These are phyloP conservation scores for Hydra vulgaris DNA, from an alignment of 30 jellyfish, hydroid and myxozoan species.

Conservation along the genomic window DNA sequence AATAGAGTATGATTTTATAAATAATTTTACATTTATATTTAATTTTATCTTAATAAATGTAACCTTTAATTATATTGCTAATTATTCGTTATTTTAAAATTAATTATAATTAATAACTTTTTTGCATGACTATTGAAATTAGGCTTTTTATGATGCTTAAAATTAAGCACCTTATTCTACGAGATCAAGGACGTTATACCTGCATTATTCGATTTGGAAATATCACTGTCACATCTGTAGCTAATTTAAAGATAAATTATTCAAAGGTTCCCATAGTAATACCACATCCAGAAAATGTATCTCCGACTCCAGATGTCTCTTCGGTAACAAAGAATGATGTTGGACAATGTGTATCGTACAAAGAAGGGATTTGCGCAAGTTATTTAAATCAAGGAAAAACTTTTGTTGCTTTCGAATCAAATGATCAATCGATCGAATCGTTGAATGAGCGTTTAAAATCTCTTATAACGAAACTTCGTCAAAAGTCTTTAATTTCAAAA, in stretches of 20 bases:
- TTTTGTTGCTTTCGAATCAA: constrained; percentile 46
- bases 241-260: not conserved
- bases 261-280: not conserved
- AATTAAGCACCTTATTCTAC: not conserved
- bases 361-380: constrained; percentile 51
- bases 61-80: no score
- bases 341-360: constrained; percentile 67
- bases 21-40: no score
- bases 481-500: not conserved
- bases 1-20: no score
- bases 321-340: not conserved
- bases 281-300: not conserved
- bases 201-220: constrained; percentile 13
- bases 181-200: constrained; percentile 23
- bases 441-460: constrained; percentile 44
- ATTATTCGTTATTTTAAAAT: no score
- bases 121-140: no score
- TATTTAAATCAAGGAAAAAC: constrained; percentile 25
- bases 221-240: not conserved
- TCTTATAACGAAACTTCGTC: not conserved
- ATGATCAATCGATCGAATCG: constrained; percentile 54
- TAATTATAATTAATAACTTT: no score
- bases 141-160: constrained; percentile 11
- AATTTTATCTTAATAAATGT: no score
- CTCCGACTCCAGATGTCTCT: not conserved